These are phyloP conservation scores for Takifugu flavidus DNA, from an alignment of 2,113 vertebrate species.

Conservation along the genomic window DNA sequence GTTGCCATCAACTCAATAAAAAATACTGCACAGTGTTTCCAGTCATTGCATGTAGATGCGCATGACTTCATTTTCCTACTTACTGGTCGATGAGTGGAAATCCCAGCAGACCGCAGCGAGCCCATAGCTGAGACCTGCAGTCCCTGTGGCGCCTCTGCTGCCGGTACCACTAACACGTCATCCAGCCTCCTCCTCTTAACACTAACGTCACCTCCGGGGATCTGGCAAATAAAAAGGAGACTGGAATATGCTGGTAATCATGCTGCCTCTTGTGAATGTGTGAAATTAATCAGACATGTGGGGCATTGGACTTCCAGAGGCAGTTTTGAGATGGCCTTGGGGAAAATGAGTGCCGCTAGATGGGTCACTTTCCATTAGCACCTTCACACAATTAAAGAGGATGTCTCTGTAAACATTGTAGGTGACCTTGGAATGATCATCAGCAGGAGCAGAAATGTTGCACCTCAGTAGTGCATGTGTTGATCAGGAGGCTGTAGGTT, in stretches of 20 bases:
- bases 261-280: constrained; percentile 17
- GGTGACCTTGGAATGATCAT: constrained; percentile 50
- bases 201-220: constrained; percentile 20
- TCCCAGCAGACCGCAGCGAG: constrained; percentile 12
- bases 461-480: constrained; percentile 2
- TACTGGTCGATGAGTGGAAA: constrained; percentile 24
- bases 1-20: too few relatives aligned
- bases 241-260: neutral
- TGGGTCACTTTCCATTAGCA: constrained; percentile 69
- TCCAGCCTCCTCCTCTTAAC: constrained; percentile 1
- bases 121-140: constrained; percentile 18
- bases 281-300: constrained; percentile 39
- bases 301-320: constrained; percentile 31
- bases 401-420: constrained; percentile 55
- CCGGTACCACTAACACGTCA: constrained; percentile 22
- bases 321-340: constrained; percentile 50
- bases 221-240: constrained; percentile 10
- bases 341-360: constrained; percentile 52
- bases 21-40: too few relatives aligned
- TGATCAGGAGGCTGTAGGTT: constrained; percentile 1
- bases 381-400: constrained; percentile 56
- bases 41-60: neutral
- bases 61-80: constrained; percentile 12
- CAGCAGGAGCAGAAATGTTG: constrained; percentile 32
- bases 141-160: constrained; percentile 3